Base-by-base conservation (phyloP, 1,140 invertebrate genomes). In the Neodiprion fabricii region DNA sequence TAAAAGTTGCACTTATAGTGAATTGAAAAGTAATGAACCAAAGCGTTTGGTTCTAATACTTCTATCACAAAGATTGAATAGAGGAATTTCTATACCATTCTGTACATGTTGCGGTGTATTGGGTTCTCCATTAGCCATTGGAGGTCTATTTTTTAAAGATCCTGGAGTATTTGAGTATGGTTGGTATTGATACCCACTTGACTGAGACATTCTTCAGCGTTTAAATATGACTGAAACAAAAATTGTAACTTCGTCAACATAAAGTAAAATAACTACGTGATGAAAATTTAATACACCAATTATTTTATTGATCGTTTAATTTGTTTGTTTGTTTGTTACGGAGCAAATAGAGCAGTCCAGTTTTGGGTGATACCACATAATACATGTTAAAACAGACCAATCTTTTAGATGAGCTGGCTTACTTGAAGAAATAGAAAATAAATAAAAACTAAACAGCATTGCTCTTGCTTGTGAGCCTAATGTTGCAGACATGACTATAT, bases 71-170 rank as follows among this genome's bases (percentile, higher is more conserved):
- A 82, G 78, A 78, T 86, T 84, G 61, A 78, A 84, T 76, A 81
- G 76, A 71, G 79, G 72, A 69, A 82, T 75, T 72, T 83, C 85
- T 78, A 82, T 83, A 66, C 86, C 85, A 83, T 86, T 87, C 74
- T 86, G 86, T 74, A 80, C 78, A 75, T 79, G 80, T 67, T 82
- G 84, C 70, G 77, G 74, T 28, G 67, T 71, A 72, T 72, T 79
- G 28, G 79, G 73, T 72, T 86, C 85, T 70, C 84, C 84, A 77
- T 86, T 87, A n/a, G 83, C 72, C 73, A 80, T 76, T 9, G 80
- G 74, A 48, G 75, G 65, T 14, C 76, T 79, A 81, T 75, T 80
- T 78, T 87, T 86, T 50, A 85, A 74, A 48, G 79, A 53, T 75
- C 75, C 78, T 74, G 76, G 79, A 12, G 80, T 67, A 74, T 85